Evolutionary conservation across 2,888 invertebrate species (phyloP), one percentile per base, ranked within the genome.

Genomic region (Macrophya annulata): DNA sequence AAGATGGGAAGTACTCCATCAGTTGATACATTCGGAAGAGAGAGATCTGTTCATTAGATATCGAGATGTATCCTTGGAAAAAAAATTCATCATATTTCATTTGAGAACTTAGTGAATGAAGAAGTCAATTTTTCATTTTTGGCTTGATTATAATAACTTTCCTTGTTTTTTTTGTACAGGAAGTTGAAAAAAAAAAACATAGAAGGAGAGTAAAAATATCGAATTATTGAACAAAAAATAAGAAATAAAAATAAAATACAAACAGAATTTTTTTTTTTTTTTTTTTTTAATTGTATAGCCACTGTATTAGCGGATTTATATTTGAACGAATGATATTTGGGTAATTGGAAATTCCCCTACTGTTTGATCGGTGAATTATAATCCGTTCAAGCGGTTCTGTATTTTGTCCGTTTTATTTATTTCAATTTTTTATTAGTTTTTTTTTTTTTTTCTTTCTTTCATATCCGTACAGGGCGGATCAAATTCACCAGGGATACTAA

Each of bases 231-330:
- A 25, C 17, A 25, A 74, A n/a, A 45, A 15, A 51, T 21, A 5
- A 12, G 17, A 10, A n/a, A 79, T 4, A 59, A 3, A 15, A 1
- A 25, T n/a, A 31, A 21, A 25, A 82, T 31, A 37, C 15, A 10
- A 21, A 25, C 15, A 21, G 9, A n/a, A n/a, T n/a, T n/a, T n/a
- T n/a, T n/a, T n/a, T n/a, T n/a, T n/a, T n/a, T n/a, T n/a, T n/a
- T n/a, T n/a, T n/a, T n/a, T n/a, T n/a, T n/a, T n/a, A n/a, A n/a
- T n/a, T 55, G 55, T 55, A n/a, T 55, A 8, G n/a, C 55, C 6
- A 55, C 55, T n/a, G 55, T 55, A 55, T 55, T 55, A 55, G 55
- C 55, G n/a, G n/a, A 55, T 55, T 68, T 37, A 15, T 68, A 37
- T 37, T 37, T 31, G 25, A 37, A 37, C 68, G 37, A 68, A 68